phyloP scores from a whole-genome alignment of 2,113 vertebrate species.

The Phaethon lepturus region DNA sequence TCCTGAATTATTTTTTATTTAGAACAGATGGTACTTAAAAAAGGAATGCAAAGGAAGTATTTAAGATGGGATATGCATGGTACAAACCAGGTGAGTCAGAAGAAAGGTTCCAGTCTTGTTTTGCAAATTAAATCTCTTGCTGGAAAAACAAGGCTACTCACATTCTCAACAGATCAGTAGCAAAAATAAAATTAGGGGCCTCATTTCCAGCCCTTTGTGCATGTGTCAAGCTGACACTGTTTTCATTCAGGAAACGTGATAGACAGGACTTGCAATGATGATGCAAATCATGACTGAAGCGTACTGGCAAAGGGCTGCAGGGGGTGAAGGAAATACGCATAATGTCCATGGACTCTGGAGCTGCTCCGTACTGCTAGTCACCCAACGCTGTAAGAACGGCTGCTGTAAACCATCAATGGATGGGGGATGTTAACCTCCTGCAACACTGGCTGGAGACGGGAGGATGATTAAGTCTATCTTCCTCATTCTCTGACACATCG shows the following conservation, averaged over 20 bases:
- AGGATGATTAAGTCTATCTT: background rate
- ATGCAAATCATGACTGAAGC: background rate
- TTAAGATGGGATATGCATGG: background rate
- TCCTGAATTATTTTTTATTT: conserved; percentile 29
- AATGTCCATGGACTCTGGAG: background rate
- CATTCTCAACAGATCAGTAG: background rate
- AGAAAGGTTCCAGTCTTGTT: conserved; percentile 4
- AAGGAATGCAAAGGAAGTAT: background rate
- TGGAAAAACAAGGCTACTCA: background rate
- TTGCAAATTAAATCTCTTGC: background rate
- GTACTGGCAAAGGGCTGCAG: background rate
- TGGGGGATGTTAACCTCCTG: background rate
- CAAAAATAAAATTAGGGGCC: background rate
- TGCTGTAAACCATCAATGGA: background rate
- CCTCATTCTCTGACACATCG: background rate
- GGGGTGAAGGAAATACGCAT: background rate
- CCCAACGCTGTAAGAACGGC: background rate
- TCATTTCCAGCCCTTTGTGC: background rate
- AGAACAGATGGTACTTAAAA: conserved; percentile 41
- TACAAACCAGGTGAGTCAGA: conserved; percentile 37
- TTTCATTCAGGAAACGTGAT: background rate
- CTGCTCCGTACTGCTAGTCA: background rate
- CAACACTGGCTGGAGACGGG: background rate
- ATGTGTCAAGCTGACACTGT: background rate
- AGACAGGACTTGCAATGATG: background rate